Evolutionary conservation across 2,113 vertebrate genomes (phyloP).

Genomic region (Neolamprologus devosi): DNA sequence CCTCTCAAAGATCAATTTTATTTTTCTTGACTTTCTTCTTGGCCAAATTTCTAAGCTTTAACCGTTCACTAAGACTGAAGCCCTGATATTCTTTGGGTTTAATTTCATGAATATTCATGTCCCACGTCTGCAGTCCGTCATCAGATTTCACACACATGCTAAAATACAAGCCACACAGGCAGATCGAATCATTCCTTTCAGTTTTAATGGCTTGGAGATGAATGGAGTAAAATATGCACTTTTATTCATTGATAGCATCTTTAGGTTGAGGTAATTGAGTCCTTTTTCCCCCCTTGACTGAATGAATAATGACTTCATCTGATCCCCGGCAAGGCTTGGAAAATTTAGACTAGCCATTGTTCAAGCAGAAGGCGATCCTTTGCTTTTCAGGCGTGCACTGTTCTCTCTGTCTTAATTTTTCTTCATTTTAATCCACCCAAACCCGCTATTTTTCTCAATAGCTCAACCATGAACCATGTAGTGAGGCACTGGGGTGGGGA

Average conservation of each 20-base stretch:
- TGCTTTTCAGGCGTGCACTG: slow-evolving; percentile 86
- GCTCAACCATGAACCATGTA: slow-evolving; percentile 69
- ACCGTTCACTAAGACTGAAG: background rate
- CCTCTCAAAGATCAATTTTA: background rate
- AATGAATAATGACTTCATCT: slow-evolving; percentile 99
- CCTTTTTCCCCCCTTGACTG: slow-evolving; percentile 80
- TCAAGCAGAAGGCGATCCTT: slow-evolving; percentile 76
- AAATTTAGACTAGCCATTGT: slow-evolving; percentile 86
- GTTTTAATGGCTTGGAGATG: slow-evolving; percentile 92
- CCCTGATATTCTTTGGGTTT: slow-evolving; percentile 23
- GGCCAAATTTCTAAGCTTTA: background rate
- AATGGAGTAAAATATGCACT: slow-evolving; percentile 98
- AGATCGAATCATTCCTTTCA: slow-evolving; percentile 95
- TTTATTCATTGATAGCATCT: slow-evolving; percentile 99
- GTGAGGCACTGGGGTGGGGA: slow-evolving; percentile 36
- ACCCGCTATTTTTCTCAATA: slow-evolving; percentile 68
- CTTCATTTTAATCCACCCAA: slow-evolving; percentile 87
- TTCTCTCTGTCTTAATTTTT: slow-evolving; percentile 90
- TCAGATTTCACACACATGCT: slow-evolving; percentile 62
- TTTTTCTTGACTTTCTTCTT: background rate
- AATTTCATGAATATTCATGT: slow-evolving; percentile 57
- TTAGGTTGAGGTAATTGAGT: slow-evolving; percentile 98
- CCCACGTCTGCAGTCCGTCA: slow-evolving; percentile 26
- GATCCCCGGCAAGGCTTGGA: slow-evolving; percentile 76
- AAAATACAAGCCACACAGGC: slow-evolving; percentile 81